Base-by-base conservation (phyloP, 2,797 vertebrate genomes). In the Eospalax fontanierii region DNA sequence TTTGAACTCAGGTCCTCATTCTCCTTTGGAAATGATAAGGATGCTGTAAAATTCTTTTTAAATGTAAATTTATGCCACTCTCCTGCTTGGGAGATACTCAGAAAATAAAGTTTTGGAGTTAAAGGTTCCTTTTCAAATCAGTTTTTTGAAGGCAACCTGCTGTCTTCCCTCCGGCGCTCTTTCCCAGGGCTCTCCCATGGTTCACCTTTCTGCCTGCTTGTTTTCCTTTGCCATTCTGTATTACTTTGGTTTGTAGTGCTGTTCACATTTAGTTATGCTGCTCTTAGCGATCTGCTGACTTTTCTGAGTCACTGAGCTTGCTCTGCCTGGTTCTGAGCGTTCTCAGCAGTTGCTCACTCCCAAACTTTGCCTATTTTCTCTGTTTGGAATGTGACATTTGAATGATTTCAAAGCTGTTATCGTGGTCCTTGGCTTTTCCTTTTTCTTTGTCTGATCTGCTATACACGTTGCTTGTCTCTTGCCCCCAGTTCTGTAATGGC, bases 331-430 rank as follows among this genome's bases (percentile, higher is more conserved):
- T 38, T 83, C 30, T 79, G 11, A 30, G 78, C 80, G 59, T 35
- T 87, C 43, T 84, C 88, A 83, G 46, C 61, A 81, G n/a, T 66
- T 65, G 73, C 79, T 10, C 78, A 12, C 76, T 84, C 43, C 71
- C 71, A 71, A 6, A 70, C 68, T n/a, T 19, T 38, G 43, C 59
- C 2, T 54, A 76, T 46, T 24, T 57, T 80, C 28, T 85, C 74
- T 33, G 74, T 59, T 46, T 81, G 4, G 10, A 61, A n/a, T n/a
- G n/a, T n/a, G n/a, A n/a, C n/a, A n/a, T n/a, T n/a, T 11, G 46
- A 46, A 46, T 46, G 46, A 46, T 46, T 46, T 46, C 46, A 11
- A 11, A 46, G 11, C 46, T 46, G 46, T 46, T 46, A 63, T 19
- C 66, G 26, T 59, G 6, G 61, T 18, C 46, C 46, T 6, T 46